phyloP scores from a whole-genome alignment of 2,888 invertebrate species.

The Philereme transversata region DNA sequence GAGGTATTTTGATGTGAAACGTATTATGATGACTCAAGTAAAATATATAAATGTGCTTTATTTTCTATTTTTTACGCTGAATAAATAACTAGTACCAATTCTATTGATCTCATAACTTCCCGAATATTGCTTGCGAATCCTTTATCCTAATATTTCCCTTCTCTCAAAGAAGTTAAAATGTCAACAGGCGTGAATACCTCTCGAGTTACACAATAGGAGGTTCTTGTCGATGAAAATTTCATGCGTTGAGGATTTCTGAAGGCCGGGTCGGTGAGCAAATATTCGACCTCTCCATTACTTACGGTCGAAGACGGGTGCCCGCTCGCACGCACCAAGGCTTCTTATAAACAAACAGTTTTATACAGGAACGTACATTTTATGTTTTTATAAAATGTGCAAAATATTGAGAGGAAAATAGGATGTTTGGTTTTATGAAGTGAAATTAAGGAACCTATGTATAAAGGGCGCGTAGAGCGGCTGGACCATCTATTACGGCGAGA shows the following conservation, averaged over 20 bases:
- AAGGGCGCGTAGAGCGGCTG: no score
- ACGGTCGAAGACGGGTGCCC: constrained; percentile 49
- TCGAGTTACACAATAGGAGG: constrained; percentile 47
- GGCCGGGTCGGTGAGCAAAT: constrained; percentile 56
- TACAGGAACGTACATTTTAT: constrained; percentile 37
- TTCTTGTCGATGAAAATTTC: constrained; percentile 59
- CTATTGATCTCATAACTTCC: no score
- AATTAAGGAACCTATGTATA: no score
- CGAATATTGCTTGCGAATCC: neutral
- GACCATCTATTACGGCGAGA: no score
- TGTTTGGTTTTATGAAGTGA: neutral
- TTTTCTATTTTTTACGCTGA: neutral
- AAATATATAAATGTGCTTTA: no score
- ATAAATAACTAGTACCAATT: no score
- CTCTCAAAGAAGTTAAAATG: constrained; percentile 40
- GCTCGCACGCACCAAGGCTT: constrained; percentile 47
- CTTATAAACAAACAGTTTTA: constrained; percentile 57
- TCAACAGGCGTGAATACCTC: constrained; percentile 49
- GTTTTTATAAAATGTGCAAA: constrained; percentile 32
- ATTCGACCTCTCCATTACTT: constrained; percentile 66
- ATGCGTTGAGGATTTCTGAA: constrained; percentile 58
- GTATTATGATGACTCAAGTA: no score
- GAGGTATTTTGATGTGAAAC: neutral
- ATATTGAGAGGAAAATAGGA: neutral
- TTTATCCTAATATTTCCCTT: constrained; percentile 17